Evolutionary conservation across 2,113 vertebrate genomes (phyloP).

Genomic region (Setophaga kirtlandii): DNA sequence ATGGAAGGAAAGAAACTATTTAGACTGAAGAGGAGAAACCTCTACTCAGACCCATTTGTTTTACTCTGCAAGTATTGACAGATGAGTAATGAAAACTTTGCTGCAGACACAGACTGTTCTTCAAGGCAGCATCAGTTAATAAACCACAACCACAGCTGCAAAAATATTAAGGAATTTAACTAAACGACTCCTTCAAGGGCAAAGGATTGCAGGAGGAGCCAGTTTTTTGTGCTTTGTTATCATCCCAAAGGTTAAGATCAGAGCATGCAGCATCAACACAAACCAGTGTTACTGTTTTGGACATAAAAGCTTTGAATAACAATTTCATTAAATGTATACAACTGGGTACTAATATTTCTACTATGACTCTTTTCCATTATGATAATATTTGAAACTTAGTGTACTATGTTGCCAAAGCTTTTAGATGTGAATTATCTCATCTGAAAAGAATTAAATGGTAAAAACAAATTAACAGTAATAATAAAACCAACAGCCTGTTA

Average conservation of each 20-base stretch:
- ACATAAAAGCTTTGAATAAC: background rate
- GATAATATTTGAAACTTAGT: background rate
- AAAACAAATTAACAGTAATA: background rate
- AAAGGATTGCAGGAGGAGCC: background rate
- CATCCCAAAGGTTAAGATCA: conserved; percentile 3
- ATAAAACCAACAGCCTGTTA: background rate
- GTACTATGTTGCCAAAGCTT: background rate
- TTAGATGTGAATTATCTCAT: background rate
- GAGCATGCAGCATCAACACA: background rate
- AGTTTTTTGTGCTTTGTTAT: background rate
- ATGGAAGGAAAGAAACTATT: background rate
- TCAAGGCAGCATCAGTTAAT: conserved; percentile 52
- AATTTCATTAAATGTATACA: background rate
- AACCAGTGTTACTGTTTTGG: background rate
- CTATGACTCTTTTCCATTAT: background rate
- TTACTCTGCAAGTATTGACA: conserved; percentile 48
- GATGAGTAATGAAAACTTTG: conserved; percentile 57
- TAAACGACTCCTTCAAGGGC: conserved; percentile 37
- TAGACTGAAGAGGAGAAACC: background rate
- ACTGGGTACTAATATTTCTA: background rate
- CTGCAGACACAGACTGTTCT: conserved; percentile 34
- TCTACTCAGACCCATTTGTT: conserved; percentile 37
- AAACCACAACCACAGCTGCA: conserved; percentile 61
- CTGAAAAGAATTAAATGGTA: background rate
- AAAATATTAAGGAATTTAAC: conserved; percentile 61